A percentile compares a stretch with the other conserved stretches of the same genome.
Evolutionary conservation across 2,888 invertebrate genomes (phyloP).

Genomic region (Heteromyza rotundicornis): DNA sequence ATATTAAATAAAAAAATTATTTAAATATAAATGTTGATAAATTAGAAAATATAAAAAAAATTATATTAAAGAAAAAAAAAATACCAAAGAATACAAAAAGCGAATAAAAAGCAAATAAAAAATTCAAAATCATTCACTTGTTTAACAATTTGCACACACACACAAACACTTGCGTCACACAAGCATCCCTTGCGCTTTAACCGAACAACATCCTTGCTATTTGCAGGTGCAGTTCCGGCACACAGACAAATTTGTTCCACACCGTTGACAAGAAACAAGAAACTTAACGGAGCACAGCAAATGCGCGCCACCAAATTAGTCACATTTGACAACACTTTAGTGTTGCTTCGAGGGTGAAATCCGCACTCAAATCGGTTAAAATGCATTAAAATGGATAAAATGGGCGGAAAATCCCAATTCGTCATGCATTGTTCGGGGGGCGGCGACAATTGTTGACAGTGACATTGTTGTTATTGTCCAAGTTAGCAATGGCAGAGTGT

Average conservation of each 20-base stretch:
- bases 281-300: slow-evolving; percentile 38
- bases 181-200: slow-evolving; percentile 3
- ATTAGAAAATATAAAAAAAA: slow-evolving; percentile 26
- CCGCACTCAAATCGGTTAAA: neutral
- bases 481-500: too few species aligned
- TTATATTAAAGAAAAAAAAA: neutral
- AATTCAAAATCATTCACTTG: neutral
- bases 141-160: neutral
- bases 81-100: slow-evolving; percentile 6
- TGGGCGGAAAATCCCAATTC: slow-evolving; percentile 61
- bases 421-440: slow-evolving; percentile 58
- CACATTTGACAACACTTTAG: slow-evolving; percentile 35
- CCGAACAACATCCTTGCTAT: slow-evolving; percentile 9
- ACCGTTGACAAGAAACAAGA: slow-evolving; percentile 59
- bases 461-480: slow-evolving; percentile 26
- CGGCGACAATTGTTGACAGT: slow-evolving; percentile 38
- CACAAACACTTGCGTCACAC: slow-evolving; percentile 8
- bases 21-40: slow-evolving; percentile 33
- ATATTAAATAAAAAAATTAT: too few species aligned
- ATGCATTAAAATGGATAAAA: slow-evolving; percentile 37
- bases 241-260: slow-evolving; percentile 57
- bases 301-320: slow-evolving; percentile 33
- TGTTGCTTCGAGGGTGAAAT: slow-evolving; percentile 6
- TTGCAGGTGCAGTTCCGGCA: slow-evolving; percentile 62
- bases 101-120: slow-evolving; percentile 17